A percentile compares a stretch with the other conserved stretches of the same genome.
These are phyloP conservation scores for Aplysina aerophoba DNA, from an alignment of 37 sponge, comb jelly and placozoan genomes.

Conservation along the genomic window DNA sequence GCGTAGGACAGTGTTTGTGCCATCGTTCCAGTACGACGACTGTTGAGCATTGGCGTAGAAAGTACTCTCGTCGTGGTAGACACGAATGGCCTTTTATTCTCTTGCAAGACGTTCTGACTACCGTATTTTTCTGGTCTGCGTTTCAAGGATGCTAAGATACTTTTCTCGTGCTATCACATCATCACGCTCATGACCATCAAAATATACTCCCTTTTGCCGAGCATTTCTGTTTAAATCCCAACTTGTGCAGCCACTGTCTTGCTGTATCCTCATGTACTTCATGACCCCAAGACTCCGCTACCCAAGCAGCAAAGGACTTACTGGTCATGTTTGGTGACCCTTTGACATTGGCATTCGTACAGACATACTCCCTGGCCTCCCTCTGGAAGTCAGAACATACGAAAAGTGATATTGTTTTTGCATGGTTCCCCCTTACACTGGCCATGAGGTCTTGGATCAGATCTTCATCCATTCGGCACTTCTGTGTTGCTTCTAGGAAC, in stretches of 20 bases:
- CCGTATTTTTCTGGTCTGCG: neutral
- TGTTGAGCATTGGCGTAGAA: conserved; percentile 33
- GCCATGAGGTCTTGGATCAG: too few species aligned
- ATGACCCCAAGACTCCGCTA: conserved; percentile 15
- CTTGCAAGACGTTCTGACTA: neutral
- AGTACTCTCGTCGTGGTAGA: conserved; percentile 23
- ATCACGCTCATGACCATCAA: conserved; percentile 56
- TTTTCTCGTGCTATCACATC: conserved; percentile 24
- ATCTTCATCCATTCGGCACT: too few species aligned
- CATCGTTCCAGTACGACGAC: conserved; percentile 35
- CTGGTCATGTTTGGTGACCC: conserved; percentile 44
- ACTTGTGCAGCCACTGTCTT: conserved; percentile 43
- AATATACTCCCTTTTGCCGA: conserved; percentile 31
- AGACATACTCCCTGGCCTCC: conserved; percentile 25
- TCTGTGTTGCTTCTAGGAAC: too few species aligned
- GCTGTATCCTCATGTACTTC: conserved; percentile 38
- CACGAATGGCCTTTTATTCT: neutral
- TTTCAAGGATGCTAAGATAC: conserved; percentile 34
- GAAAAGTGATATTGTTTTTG: too few species aligned
- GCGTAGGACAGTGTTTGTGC: neutral
- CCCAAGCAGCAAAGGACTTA: conserved; percentile 42
- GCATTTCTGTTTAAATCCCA: conserved; percentile 29
- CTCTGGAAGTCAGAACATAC: conserved; percentile 16
- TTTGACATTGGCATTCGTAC: conserved; percentile 37
- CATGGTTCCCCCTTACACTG: too few species aligned